Conservation (phyloP, 2,113 vertebrate genomes). For the Myotis davidii region DNA sequence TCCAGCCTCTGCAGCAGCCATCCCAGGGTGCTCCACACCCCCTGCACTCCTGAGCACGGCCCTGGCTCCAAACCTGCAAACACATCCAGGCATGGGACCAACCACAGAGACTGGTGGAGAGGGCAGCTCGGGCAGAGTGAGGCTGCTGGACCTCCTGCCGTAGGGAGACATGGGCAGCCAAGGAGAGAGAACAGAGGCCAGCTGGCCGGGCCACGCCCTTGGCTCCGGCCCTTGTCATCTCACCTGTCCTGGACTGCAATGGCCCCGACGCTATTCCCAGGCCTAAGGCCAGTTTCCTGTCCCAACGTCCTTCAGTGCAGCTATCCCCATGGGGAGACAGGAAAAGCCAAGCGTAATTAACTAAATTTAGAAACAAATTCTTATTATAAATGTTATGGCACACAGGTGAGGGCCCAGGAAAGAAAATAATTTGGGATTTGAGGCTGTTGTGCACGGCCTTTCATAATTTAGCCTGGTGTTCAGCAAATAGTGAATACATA, state of each 20-base stretch:
- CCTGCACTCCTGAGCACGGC: not conserved
- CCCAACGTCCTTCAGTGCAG: not conserved
- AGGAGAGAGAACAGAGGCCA: not conserved
- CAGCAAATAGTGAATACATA: not conserved
- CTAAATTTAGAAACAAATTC: conserved; percentile 54
- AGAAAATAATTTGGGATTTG: not conserved
- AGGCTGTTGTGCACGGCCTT: not conserved
- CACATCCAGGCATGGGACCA: not conserved
- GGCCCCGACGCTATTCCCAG: not conserved
- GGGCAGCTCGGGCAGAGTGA: not conserved
- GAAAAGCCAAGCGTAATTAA: conserved; percentile 21
- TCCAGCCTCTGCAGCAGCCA: not conserved
- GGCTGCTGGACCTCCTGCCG: not conserved
- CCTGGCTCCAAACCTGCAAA: not conserved
- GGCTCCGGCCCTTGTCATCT: not conserved
- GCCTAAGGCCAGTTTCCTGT: not conserved
- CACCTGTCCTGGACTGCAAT: not conserved
- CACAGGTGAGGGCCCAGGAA: not conserved
- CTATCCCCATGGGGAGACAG: not conserved
- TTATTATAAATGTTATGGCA: not conserved
- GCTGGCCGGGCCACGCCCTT: not conserved
- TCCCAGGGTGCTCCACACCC: not conserved
- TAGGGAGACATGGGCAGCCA: not conserved
- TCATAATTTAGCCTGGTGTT: not conserved
- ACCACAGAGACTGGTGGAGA: not conserved